phyloP scores from a whole-genome alignment of 2,113 vertebrate species.

The Conger conger region DNA sequence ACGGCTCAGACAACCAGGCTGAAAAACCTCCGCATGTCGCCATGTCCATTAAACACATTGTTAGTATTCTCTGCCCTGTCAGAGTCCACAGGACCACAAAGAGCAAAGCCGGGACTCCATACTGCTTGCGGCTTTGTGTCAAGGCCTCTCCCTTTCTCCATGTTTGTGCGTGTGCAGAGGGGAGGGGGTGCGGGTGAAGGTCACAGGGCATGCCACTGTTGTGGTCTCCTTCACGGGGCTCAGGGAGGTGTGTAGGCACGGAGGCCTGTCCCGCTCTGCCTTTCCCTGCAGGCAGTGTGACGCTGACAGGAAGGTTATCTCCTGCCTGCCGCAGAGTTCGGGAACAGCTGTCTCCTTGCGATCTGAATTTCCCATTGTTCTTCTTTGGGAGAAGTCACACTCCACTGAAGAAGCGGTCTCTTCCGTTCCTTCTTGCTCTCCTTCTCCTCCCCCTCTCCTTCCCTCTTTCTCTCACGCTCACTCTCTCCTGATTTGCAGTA shows the following conservation, averaged over 20 bases:
- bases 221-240: neutral
- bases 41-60: slow-evolving; percentile 56
- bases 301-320: neutral
- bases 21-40: slow-evolving; percentile 34
- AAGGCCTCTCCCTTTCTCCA: slow-evolving; percentile 20
- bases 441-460: too few relatives aligned
- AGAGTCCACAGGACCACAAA: slow-evolving; percentile 54
- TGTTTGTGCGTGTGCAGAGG: neutral
- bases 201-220: neutral
- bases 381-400: neutral
- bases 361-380: neutral
- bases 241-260: neutral
- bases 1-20: neutral
- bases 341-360: neutral
- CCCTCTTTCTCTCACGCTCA: too few relatives aligned
- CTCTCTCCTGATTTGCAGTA: neutral
- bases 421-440: too few relatives aligned
- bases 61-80: slow-evolving; percentile 52
- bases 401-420: neutral
- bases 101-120: slow-evolving; percentile 43
- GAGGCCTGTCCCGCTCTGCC: neutral
- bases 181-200: neutral
- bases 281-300: neutral
- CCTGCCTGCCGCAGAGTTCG: too few relatives aligned
- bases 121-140: slow-evolving; percentile 36